phyloP scores from a whole-genome alignment of 2,888 invertebrate species.

The Lydus trimaculatus region DNA sequence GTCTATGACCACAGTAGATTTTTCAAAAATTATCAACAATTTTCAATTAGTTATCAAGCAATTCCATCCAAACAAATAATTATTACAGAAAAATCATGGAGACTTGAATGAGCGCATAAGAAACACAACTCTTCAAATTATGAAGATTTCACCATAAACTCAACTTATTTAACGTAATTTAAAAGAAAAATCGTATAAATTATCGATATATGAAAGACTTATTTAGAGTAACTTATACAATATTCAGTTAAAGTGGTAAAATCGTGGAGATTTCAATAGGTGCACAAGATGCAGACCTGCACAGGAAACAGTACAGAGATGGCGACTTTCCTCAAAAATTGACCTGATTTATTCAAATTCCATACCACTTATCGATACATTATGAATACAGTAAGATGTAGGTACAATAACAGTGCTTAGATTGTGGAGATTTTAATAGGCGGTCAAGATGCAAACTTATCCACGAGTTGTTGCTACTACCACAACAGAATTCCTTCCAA shows the following conservation, averaged over 20 bases:
- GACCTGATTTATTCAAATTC: background rate
- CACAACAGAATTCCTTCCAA: background rate
- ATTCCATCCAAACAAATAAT: too few relatives aligned
- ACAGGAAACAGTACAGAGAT: too few relatives aligned
- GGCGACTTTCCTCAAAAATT: too few relatives aligned
- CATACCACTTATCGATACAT: background rate
- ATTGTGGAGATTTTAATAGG: background rate
- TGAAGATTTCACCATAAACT: too few relatives aligned
- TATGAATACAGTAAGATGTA: background rate
- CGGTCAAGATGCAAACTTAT: background rate
- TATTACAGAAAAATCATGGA: too few relatives aligned
- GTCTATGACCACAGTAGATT: slow-evolving; percentile 20
- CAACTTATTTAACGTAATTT: too few relatives aligned
- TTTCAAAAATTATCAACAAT: slow-evolving; percentile 16
- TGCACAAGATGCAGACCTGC: background rate
- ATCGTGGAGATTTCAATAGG: background rate
- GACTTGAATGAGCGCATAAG: too few relatives aligned
- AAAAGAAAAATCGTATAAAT: too few relatives aligned
- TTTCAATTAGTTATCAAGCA: background rate
- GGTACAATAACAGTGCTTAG: background rate
- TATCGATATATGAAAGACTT: background rate
- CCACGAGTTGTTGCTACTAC: background rate
- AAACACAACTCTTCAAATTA: too few relatives aligned
- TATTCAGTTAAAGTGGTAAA: background rate
- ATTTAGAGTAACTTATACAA: background rate